A percentile compares a stretch with the other conserved stretches of the same genome.
Evolutionary conservation across 2,888 invertebrate species (phyloP).

Genomic region (Lasioglossum leucozonium): DNA sequence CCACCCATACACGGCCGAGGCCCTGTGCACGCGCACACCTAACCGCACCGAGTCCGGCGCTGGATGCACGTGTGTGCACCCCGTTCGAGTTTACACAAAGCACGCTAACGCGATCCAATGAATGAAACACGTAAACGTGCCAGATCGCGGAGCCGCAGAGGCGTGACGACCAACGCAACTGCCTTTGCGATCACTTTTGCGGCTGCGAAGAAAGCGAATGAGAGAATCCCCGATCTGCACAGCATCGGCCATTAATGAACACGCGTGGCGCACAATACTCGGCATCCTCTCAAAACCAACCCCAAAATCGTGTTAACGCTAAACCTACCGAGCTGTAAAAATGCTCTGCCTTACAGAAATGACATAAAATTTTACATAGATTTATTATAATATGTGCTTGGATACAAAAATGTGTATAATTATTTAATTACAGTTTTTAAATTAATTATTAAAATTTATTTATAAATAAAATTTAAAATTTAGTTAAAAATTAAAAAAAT

Average conservation of each 20-base stretch:
- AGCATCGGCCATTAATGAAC: slow-evolving; percentile 29
- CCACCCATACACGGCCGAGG: background rate
- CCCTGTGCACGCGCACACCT: background rate
- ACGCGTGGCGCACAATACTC: background rate
- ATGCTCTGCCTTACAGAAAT: no score
- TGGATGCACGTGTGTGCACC: slow-evolving; percentile 2
- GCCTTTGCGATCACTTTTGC: slow-evolving; percentile 19
- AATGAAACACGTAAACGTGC: slow-evolving; percentile 59
- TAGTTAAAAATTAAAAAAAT: no score
- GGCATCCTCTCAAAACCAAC: background rate
- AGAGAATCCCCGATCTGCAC: slow-evolving; percentile 25
- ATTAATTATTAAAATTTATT: no score
- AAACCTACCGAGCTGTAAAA: no score
- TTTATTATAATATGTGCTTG: no score
- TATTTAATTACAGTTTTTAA: no score
- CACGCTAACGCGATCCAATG: slow-evolving; percentile 44
- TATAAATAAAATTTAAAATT: no score
- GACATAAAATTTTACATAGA: no score
- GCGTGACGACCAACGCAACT: slow-evolving; percentile 44
- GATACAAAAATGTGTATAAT: no score
- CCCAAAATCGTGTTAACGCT: no score
- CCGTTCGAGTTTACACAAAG: slow-evolving; percentile 45
- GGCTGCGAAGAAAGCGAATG: slow-evolving; percentile 27
- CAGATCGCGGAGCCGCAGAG: slow-evolving; percentile 33
- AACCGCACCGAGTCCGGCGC: background rate